These are phyloP conservation scores for Mastigias papua DNA, from an alignment of 30 jellyfish, hydroid and myxozoan genomes.

Conservation along the genomic window DNA sequence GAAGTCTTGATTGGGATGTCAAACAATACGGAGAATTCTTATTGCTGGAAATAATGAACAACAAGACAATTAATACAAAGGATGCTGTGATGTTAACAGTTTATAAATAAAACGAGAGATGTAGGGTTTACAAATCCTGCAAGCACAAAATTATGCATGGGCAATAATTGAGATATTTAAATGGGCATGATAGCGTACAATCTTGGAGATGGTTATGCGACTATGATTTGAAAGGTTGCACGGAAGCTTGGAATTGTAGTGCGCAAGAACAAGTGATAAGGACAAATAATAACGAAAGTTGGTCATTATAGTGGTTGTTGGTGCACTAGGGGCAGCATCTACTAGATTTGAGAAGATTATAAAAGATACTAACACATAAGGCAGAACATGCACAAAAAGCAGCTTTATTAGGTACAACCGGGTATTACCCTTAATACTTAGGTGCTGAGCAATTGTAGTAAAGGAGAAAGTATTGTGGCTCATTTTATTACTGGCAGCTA, in stretches of 20 bases:
- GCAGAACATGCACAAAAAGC: no score
- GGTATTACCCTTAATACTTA: no score
- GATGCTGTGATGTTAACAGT: slow-evolving; percentile 16
- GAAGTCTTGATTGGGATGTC: slow-evolving; percentile 24
- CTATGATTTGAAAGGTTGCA: slow-evolving; percentile 43
- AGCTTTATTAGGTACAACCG: no score
- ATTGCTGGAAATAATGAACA: neutral
- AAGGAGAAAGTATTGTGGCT: no score
- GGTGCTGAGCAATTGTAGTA: no score
- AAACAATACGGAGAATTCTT: slow-evolving; percentile 12
- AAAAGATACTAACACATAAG: no score
- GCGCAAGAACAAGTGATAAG: slow-evolving; percentile 47
- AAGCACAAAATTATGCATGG: slow-evolving; percentile 35
- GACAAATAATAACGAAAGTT: slow-evolving; percentile 26
- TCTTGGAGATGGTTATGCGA: slow-evolving; percentile 40
- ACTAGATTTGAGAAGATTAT: no score
- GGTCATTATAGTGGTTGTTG: no score
- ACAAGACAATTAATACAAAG: slow-evolving; percentile 1
- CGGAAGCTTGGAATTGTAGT: slow-evolving; percentile 45
- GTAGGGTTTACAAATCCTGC: slow-evolving; percentile 16
- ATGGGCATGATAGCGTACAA: slow-evolving; percentile 23
- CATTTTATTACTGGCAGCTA: no score
- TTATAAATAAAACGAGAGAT: slow-evolving; percentile 18
- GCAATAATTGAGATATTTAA: slow-evolving; percentile 16
- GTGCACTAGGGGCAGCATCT: no score